These are phyloP conservation scores for Rhogogaster chlorosoma DNA, from an alignment of 2,888 invertebrate species.

Conservation along the genomic window DNA sequence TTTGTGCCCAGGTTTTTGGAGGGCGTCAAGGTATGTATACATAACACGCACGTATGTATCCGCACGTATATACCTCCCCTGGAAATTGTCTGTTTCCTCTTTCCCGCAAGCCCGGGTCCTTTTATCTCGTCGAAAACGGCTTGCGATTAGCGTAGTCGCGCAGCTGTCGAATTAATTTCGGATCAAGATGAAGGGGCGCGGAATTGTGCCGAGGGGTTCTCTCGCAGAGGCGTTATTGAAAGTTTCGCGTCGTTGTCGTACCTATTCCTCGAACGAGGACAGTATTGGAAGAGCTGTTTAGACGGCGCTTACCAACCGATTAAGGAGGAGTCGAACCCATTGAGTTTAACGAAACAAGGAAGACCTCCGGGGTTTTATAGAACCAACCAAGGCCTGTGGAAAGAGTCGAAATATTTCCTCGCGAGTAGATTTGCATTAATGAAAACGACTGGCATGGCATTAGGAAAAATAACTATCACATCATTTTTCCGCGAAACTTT, in stretches of 20 bases:
- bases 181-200: constrained; percentile 38
- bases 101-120: constrained; percentile 55
- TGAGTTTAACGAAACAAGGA: constrained; percentile 41
- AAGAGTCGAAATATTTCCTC: constrained; percentile 1
- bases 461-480: neutral
- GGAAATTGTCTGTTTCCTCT: constrained; percentile 51
- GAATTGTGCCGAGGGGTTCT: constrained; percentile 30
- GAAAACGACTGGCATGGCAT: neutral
- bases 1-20: neutral
- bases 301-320: constrained; percentile 24
- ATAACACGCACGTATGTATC: neutral
- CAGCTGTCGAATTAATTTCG: constrained; percentile 48
- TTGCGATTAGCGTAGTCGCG: constrained; percentile 34
- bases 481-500: neutral
- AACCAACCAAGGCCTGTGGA: neutral
- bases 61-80: neutral
- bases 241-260: constrained; percentile 39
- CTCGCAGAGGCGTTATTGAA: constrained; percentile 29
- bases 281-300: constrained; percentile 39
- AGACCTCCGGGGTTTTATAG: neutral
- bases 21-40: neutral
- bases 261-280: neutral
- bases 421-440: neutral
- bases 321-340: constrained; percentile 45
- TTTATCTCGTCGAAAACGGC: constrained; percentile 46